Conservation (phyloP, 2,888 invertebrate species). For the Megamerina dolium region DNA sequence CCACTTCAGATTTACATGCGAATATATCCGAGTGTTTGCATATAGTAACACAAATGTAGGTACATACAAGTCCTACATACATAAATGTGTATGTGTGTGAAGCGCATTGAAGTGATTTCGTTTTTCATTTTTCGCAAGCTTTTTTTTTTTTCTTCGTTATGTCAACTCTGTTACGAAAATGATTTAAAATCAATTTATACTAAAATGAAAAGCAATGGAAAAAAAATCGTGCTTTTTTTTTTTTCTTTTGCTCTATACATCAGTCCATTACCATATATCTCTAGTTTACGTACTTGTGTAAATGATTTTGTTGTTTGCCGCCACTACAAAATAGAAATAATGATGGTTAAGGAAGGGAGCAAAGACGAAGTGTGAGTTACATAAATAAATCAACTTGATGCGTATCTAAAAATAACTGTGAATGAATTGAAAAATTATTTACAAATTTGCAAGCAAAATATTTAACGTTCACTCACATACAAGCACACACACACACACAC, state of each 20-base stretch:
- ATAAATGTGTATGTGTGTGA: too few species aligned
- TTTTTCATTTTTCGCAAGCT: background rate
- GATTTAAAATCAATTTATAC: conserved; percentile 17
- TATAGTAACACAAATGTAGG: background rate
- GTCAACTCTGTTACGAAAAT: conserved; percentile 2
- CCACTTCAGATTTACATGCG: conserved; percentile 8
- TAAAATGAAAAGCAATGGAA: too few species aligned
- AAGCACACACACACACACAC: too few species aligned
- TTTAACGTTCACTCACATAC: background rate
- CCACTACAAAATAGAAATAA: background rate
- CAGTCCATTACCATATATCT: too few species aligned
- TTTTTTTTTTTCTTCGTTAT: background rate
- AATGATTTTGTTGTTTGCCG: conserved; percentile 8
- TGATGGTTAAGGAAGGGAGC: background rate
- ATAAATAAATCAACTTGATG: conserved; percentile 38
- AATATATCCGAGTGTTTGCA: background rate
- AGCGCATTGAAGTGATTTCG: background rate
- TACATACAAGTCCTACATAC: background rate
- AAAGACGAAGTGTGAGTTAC: conserved; percentile 2
- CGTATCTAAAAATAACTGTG: conserved; percentile 23
- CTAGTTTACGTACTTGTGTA: conserved; percentile 14
- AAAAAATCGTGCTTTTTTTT: too few species aligned
- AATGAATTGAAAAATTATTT: conserved; percentile 20
- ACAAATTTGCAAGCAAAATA: conserved; percentile 14
- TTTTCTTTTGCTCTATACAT: too few species aligned